Evolutionary conservation across 2,797 vertebrate species (phyloP), one percentile per base, ranked within the genome.

Genomic region (Phaenicophaeus curvirostris): DNA sequence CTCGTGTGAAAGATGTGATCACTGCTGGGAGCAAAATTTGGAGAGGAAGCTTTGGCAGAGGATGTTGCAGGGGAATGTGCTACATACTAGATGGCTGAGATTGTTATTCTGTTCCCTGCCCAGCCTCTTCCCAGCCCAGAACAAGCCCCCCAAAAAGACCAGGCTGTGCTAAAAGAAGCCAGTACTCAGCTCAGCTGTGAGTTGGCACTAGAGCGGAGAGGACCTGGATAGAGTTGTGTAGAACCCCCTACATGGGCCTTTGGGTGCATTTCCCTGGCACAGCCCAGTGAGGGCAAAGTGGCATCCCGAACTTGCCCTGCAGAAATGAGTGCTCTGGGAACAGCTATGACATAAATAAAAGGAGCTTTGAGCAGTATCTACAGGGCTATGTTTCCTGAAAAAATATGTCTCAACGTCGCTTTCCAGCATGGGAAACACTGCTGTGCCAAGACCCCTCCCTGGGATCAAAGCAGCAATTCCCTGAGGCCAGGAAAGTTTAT

Each of bases 1-100:
- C 72, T 24, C 1, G 0, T 6, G 0, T 2, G 82, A 44, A 73
- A 48, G 75, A 15, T 2, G 55, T 0, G 1, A 14, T 78, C 41
- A 2, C 50, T 4, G 69, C 41, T 42, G 35, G 30, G 46, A 86
- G 23, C 1, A 3, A 24, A 37, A 50, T 9, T 18, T 4, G 31
- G 33, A 13, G 62, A 73, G 27, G n/a, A 30, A 0, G 2, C 30
- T 86, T 31, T 9, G 39, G 69, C 79, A 35, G 42, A 33, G 23
- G 35, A 10, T 35, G 37, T 7, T 5, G 4, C 50, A 33, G 54
- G 31, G 48, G 24, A 66, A n/a, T 3, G 37, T 7, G 31, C 31
- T 1, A 0, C 65, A 48, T 53, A 20, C 58, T 58, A n/a, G 37
- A 71, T 41, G 63, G 5, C 72, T 30, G 81, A 85, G 42, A 37